Evolutionary conservation across 2,888 invertebrate species (phyloP), one percentile per base, ranked within the genome.

Genomic region (Polydrusus cervinus): DNA sequence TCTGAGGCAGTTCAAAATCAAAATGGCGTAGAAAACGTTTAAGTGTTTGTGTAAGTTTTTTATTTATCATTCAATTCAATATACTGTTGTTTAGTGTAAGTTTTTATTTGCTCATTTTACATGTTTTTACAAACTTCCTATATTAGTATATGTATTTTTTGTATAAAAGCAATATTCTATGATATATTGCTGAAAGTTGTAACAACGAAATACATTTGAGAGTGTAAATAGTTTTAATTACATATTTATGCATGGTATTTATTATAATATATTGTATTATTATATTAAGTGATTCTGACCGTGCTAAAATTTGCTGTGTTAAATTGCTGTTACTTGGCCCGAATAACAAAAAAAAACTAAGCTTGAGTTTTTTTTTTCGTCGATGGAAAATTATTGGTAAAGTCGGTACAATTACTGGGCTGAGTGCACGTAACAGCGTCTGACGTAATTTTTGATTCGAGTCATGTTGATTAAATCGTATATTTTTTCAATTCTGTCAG

Each of bases 151-250:
- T 16, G 9, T 49, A 6, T n/a, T 45, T 45, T 45, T 45, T 3
- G 14, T 45, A n/a, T 45, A 45, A n/a, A 16, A 18, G 30, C n/a
- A n/a, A 43, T 43, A 43, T 57, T 57, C 34, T 57, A 38, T 30
- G 14, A 57, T 55, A 38, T 57, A 16, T 57, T 38, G 34, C 34
- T 16, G 10, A 43, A 13, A 11, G 10, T 14, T 30, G 14, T 34
- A 38, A 57, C 57, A 38, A 57, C 16, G 57, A 57, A 57, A 8
- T 2, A 57, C 1, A 57, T 57, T 57, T 38, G 14, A 57, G 38
- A 57, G n/a, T 57, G 16, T 57, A 38, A 34, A 30, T 43, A 43
- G 43, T 43, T 13, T 43, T 43, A 13, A 43, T 43, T 43, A 1
- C 5, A 34, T 10, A 13, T 43, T 10, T n/a, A 51, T 57, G 57